These are phyloP conservation scores for Temnothorax unifasciatus DNA, from an alignment of 2,888 invertebrate species.

Conservation along the genomic window DNA sequence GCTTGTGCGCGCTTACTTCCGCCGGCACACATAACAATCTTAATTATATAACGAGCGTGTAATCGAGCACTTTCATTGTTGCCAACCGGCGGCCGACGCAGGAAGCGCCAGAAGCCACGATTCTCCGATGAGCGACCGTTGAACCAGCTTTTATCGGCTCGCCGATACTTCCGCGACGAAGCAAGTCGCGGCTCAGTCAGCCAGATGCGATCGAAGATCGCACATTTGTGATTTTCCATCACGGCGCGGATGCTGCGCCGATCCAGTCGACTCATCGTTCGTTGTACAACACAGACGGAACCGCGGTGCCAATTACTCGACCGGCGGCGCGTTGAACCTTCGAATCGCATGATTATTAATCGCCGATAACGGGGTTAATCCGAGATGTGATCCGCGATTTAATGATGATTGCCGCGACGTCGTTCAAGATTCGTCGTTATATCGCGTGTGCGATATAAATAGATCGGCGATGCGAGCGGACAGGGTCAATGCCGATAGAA, in stretches of 20 bases:
- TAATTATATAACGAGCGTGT: slow-evolving; percentile 54
- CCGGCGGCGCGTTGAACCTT: slow-evolving; percentile 28
- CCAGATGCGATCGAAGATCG: slow-evolving; percentile 43
- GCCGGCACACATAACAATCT: slow-evolving; percentile 50
- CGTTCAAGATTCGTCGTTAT: neutral
- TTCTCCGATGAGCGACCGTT: slow-evolving; percentile 67
- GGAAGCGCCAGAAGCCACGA: slow-evolving; percentile 39
- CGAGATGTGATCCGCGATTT: slow-evolving; percentile 23
- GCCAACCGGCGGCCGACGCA: slow-evolving; percentile 38
- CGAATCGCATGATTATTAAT: slow-evolving; percentile 19
- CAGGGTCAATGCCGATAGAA: slow-evolving; percentile 51
- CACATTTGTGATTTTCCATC: slow-evolving; percentile 25
- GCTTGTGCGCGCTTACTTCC: slow-evolving; percentile 24
- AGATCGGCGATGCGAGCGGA: slow-evolving; percentile 15
- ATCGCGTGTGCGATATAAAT: slow-evolving; percentile 11
- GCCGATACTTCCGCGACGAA: slow-evolving; percentile 24
- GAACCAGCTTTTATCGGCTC: slow-evolving; percentile 58
- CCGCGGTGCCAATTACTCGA: slow-evolving; percentile 45
- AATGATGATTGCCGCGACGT: slow-evolving; percentile 3
- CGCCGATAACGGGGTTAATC: neutral
- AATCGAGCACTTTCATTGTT: slow-evolving; percentile 56
- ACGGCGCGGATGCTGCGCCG: neutral
- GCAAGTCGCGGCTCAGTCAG: neutral
- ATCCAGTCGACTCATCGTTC: neutral
- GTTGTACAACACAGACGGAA: slow-evolving; percentile 33